Evolutionary conservation across 2,113 vertebrate species (phyloP).

Genomic region (Eulacestoma nigropectus): DNA sequence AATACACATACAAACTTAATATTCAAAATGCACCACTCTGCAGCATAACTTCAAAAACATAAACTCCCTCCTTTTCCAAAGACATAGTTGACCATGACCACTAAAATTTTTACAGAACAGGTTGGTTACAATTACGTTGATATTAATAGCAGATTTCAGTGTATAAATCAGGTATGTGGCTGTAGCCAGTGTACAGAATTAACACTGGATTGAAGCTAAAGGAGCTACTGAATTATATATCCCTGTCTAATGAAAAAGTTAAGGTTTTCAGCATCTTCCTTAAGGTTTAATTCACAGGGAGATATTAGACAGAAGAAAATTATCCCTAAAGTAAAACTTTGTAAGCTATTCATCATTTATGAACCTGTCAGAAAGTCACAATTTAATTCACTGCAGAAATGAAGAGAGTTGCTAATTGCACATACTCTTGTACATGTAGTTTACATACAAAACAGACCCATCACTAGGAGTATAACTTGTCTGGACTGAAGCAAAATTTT

Average conservation of each 20-base stretch:
- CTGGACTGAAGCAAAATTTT: not conserved
- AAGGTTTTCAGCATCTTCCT: not conserved
- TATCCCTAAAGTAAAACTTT: not conserved
- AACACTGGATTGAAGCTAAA: not conserved
- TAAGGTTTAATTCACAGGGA: not conserved
- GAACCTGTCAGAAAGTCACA: not conserved
- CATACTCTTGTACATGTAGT: not conserved
- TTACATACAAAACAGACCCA: not conserved
- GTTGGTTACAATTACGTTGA: not conserved
- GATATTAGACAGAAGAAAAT: constrained; percentile 1
- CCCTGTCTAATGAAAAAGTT: not conserved
- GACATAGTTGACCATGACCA: fast-evolving
- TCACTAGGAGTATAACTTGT: not conserved
- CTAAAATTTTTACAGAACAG: not conserved
- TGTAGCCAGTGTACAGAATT: not conserved
- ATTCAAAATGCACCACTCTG: not conserved
- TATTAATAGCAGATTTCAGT: not conserved
- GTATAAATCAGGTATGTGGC: not conserved
- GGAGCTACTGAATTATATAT: not conserved
- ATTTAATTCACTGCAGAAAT: not conserved
- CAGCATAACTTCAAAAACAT: not conserved
- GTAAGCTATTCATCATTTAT: not conserved
- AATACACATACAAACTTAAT: not conserved
- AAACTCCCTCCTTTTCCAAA: not conserved
- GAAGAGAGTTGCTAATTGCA: not conserved